Conservation (phyloP, 1,140 invertebrate genomes). For the Schlechtendalia chinensis region DNA sequence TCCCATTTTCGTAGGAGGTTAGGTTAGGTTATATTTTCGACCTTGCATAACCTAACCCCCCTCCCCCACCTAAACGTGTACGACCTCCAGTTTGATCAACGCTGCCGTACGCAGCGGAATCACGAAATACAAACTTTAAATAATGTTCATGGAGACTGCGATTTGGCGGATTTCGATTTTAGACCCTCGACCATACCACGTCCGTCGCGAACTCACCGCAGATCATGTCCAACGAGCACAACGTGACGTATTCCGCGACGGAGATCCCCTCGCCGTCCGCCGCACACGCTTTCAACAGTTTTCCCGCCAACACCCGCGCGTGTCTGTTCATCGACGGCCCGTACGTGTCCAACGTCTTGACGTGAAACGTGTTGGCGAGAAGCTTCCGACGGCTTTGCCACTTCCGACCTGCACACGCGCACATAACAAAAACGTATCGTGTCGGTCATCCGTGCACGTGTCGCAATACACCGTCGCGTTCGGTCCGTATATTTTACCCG, state of each 20-base stretch:
- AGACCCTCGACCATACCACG: no score
- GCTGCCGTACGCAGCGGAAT: no score
- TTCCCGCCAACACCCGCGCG: constrained; percentile 62
- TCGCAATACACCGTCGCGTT: not conserved
- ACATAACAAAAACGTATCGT: not conserved
- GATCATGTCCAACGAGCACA: constrained; percentile 81
- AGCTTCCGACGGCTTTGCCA: constrained; percentile 64
- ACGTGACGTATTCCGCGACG: constrained; percentile 73
- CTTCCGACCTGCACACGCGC: constrained; percentile 59
- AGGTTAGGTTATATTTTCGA: no score
- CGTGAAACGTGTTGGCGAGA: constrained; percentile 69
- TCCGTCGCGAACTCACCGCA: constrained; percentile 64
- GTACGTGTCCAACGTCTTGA: constrained; percentile 68
- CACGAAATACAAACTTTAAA: no score
- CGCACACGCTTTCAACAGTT: constrained; percentile 57
- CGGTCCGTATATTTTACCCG: constrained; percentile 13
- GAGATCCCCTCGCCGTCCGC: constrained; percentile 58
- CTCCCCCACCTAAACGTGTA: no score
- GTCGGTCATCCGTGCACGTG: rapidly evolving
- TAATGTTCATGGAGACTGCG: no score
- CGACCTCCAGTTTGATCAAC: no score
- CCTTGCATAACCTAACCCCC: no score
- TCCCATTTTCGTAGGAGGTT: no score
- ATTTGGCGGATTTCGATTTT: no score
- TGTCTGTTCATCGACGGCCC: constrained; percentile 64